These are phyloP conservation scores for Caracal caracal DNA, from an alignment of 2,113 vertebrate genomes.

Conservation along the genomic window DNA sequence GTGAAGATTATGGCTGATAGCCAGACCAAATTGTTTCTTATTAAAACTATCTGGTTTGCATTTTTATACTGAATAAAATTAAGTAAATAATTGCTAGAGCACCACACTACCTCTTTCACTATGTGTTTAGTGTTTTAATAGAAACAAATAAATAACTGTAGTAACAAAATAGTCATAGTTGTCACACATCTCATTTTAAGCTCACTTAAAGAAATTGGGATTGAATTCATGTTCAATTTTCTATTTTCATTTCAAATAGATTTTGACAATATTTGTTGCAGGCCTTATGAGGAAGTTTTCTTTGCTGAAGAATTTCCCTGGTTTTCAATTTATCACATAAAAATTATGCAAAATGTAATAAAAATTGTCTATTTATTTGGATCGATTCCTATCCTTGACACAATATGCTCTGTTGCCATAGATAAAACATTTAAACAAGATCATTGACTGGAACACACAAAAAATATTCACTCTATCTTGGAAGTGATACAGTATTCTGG, in stretches of 20 bases:
- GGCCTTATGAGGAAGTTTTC: constrained; percentile 14
- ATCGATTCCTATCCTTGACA: constrained; percentile 30
- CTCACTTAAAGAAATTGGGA: constrained; percentile 50
- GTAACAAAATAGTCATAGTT: constrained; percentile 49
- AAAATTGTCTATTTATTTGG: constrained; percentile 53
- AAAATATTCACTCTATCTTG: not conserved
- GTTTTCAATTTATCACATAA: constrained; percentile 54
- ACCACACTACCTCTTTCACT: not conserved
- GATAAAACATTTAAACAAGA: constrained; percentile 42
- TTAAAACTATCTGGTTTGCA: not conserved
- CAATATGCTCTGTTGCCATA: constrained; percentile 37
- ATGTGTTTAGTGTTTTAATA: not conserved
- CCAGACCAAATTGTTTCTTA: not conserved
- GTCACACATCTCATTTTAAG: constrained; percentile 59
- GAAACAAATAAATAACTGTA: constrained; percentile 66
- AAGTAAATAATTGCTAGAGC: not conserved
- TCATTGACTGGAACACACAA: not conserved
- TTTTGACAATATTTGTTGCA: constrained; percentile 65
- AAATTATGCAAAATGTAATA: constrained; percentile 37
- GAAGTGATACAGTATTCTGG: not conserved
- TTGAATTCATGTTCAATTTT: constrained; percentile 55
- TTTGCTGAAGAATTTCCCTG: constrained; percentile 49
- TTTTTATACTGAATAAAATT: constrained; percentile 39
- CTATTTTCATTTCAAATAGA: constrained; percentile 68
- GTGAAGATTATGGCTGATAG: not conserved